Evolutionary conservation across 1,140 invertebrate genomes (phyloP), one percentile per base, ranked within the genome.

Genomic region (Hesperophylax magnus): DNA sequence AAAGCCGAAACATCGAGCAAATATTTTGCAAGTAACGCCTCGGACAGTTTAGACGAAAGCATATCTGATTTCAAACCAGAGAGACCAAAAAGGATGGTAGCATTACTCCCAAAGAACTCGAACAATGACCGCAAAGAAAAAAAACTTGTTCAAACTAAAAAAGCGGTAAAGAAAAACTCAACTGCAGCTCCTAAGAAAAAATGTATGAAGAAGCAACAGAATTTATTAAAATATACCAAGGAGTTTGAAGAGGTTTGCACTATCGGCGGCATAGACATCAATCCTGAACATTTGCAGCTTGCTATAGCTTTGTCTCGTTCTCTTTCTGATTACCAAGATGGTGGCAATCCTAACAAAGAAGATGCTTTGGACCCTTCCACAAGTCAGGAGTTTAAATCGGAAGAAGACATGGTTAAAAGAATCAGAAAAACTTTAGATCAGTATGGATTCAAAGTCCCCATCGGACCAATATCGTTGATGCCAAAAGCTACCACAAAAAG

Each of bases 261-360:
- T 63, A 79, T 86, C 72, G 84, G 85, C 77, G 88, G 88, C 22
- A 71, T 90, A 24, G 90, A 91, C 87, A 86, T 90, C 9, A 89
- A 92, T 86, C 85, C 89, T 5, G 91, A 92, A 81, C 89, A 92
- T 79, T 84, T 92, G 34, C 90, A 92, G 84, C 77, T 92, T 80
- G 91, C 91, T 39, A 87, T 92, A 80, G 91, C 91, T 77, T 84
- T 92, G 52, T 92, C 92, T 53, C 89, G 90, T 81, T 92, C 91
- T 7, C 69, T 89, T 24, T n/a, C 75, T 24, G 83, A 84, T 17
- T 81, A 82, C 17, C 86, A 89, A 84, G 85, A 81, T 74, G 76
- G 53, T 22, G 85, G 85, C 81, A 60, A 63, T 3, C 80, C 81
- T 82, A 75, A 84, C 18, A 82, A 87, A 74, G 7, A 56, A 53